These are phyloP conservation scores for Gari tellinella DNA, from an alignment of 2,888 invertebrate species.

Conservation along the genomic window DNA sequence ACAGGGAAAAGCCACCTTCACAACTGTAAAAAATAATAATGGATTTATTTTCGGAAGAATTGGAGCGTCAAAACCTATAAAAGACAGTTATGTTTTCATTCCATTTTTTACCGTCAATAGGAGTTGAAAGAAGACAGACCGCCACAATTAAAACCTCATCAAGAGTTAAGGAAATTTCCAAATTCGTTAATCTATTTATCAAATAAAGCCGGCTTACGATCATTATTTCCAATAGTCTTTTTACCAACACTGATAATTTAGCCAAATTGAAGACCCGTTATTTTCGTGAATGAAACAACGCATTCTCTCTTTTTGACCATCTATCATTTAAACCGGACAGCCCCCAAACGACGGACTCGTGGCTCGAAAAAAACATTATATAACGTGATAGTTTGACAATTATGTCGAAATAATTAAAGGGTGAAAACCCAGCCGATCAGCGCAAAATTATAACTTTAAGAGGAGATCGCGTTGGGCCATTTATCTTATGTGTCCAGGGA, in stretches of 20 bases:
- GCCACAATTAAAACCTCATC: too few relatives aligned
- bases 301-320: constrained; percentile 16
- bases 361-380: constrained; percentile 37
- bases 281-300: constrained; percentile 23
- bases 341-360: constrained; percentile 42
- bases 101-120: too few relatives aligned
- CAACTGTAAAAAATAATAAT: too few relatives aligned
- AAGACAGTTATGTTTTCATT: too few relatives aligned
- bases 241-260: constrained; percentile 7
- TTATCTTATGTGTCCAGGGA: constrained; percentile 21
- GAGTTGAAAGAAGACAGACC: too few relatives aligned
- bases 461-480: neutral
- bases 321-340: constrained; percentile 45
- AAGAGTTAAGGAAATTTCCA: too few relatives aligned
- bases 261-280: constrained; percentile 29
- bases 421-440: constrained; percentile 33
- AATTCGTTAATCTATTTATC: too few relatives aligned
- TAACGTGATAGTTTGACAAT: constrained; percentile 52
- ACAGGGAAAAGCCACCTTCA: too few relatives aligned
- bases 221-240: too few relatives aligned
- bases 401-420: constrained; percentile 45
- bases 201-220: too few relatives aligned
- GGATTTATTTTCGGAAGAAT: too few relatives aligned
- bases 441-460: constrained; percentile 34
- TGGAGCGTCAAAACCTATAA: too few relatives aligned